Evolutionary conservation across 23 tunicate species (phyloP).

Genomic region (Ciona savignyi): DNA sequence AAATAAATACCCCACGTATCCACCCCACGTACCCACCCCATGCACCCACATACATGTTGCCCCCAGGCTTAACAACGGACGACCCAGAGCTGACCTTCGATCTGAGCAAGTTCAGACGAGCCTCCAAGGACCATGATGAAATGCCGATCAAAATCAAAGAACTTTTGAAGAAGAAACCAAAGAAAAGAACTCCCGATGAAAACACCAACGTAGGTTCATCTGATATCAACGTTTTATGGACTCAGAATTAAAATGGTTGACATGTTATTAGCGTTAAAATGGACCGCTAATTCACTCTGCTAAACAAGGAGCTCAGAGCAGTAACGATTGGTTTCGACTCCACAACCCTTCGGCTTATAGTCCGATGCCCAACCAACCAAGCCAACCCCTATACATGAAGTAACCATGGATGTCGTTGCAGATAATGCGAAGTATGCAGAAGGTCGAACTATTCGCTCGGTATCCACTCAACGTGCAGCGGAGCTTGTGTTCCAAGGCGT

Average conservation of each 20-base stretch:
- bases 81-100: constrained; percentile 84
- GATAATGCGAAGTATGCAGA: constrained; percentile 86
- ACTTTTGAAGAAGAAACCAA: constrained; percentile 46
- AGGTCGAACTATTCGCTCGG: constrained; percentile 81
- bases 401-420: constrained; percentile 3
- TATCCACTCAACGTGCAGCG: constrained; percentile 70
- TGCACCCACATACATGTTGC: too few species aligned
- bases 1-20: too few species aligned
- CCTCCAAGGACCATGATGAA: constrained; percentile 69
- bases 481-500: constrained; percentile 50
- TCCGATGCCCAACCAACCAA: too few species aligned
- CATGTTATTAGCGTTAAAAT: too few species aligned
- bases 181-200: constrained; percentile 63
- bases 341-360: too few species aligned
- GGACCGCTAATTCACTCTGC: too few species aligned
- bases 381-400: not conserved
- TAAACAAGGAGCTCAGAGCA: too few species aligned
- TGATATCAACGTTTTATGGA: too few species aligned
- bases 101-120: constrained; percentile 64
- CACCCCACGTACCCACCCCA: too few species aligned
- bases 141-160: constrained; percentile 92
- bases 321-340: too few species aligned
- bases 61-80: constrained; percentile 65
- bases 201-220: constrained; percentile 64
- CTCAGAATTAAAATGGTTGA: too few species aligned